Percentiles rank a stretch among this genome's conserved stretches.
phyloP scores from a whole-genome alignment of 1,140 invertebrate species.

The Trichonephila clavata region DNA sequence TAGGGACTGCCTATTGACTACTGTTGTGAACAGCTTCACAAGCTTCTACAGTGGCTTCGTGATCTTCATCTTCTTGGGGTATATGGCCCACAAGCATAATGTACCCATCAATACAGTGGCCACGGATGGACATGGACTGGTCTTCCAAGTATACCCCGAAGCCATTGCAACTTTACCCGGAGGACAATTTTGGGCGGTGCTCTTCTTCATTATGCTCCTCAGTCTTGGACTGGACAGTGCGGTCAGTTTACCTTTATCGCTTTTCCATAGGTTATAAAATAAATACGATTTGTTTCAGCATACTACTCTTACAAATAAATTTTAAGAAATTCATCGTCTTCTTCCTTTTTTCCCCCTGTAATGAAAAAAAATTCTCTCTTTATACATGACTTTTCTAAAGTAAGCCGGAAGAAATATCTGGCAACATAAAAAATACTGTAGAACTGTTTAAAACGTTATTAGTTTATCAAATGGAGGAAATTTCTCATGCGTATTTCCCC shows the following conservation, averaged over 20 bases:
- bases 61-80: constrained; percentile 96
- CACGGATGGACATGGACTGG: constrained; percentile 90
- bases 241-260: constrained; percentile 82
- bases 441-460: too few relatives aligned
- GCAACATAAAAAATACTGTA: too few relatives aligned
- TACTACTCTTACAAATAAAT: too few relatives aligned
- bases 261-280: not conserved
- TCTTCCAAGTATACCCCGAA: constrained; percentile 95
- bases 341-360: too few relatives aligned
- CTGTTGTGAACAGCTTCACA: constrained; percentile 90
- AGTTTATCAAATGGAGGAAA: too few relatives aligned
- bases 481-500: too few relatives aligned
- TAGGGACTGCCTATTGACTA: constrained; percentile 83
- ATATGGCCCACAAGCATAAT: constrained; percentile 91
- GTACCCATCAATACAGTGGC: constrained; percentile 92
- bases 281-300: too few relatives aligned
- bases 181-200: constrained; percentile 92
- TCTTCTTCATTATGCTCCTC: constrained; percentile 97
- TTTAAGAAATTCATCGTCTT: too few relatives aligned
- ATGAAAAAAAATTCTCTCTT: too few relatives aligned
- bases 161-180: constrained; percentile 93
- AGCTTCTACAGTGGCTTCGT: constrained; percentile 96
- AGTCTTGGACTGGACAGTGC: constrained; percentile 94
- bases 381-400: too few relatives aligned
- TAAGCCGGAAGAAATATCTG: too few relatives aligned